Base-by-base conservation (phyloP, 2,888 invertebrate species). In the Acronicta aceris region DNA sequence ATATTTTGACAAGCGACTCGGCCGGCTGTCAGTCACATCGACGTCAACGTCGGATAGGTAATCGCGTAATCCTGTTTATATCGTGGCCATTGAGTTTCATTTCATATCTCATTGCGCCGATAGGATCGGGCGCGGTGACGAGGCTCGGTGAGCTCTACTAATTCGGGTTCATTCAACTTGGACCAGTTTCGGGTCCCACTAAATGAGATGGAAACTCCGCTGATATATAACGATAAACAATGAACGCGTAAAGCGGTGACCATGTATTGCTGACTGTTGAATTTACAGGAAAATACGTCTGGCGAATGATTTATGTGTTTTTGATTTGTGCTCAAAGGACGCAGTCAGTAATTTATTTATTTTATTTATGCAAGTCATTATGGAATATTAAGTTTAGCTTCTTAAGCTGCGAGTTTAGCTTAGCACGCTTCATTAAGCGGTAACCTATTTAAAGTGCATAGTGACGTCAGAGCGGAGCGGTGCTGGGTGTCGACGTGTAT, bases 141-240 rank as follows among this genome's bases (percentile, higher is more conserved):
- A 80, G 76, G 74, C 83, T 78, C 79, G 67, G 52, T 45, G 61
- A 50, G 55, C 56, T 59, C 52, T 70, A 79, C 81, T 86, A 84
- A 86, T 85, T 84, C 83, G 79, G 76, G 79, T 78, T 78, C 69
- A 76, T 71, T 76, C 74, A 71, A 73, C 71, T 70, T 68, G 46
- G 72, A 60, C 59, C 68, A 70, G 65, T 81, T 81, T 66, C 70
- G 78, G 65, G 58, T 67, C 67, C 67, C 56, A 77, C 75, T 85
- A 85, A 90, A 90, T 90, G 91, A 89, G 86, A 84, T 84, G 89
- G 89, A 91, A 91, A 89, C 84, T 75, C 72, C 63, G 80, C 82
- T 86, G 89, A 88, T 87, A 88, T 81, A 85, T 76, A 70, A 76
- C 69, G 75, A 76, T 77, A 78, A 78, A 80, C 77, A 78, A 86